Evolutionary conservation across 2,888 invertebrate species (phyloP).

Genomic region (Lasioglossum calceatum): DNA sequence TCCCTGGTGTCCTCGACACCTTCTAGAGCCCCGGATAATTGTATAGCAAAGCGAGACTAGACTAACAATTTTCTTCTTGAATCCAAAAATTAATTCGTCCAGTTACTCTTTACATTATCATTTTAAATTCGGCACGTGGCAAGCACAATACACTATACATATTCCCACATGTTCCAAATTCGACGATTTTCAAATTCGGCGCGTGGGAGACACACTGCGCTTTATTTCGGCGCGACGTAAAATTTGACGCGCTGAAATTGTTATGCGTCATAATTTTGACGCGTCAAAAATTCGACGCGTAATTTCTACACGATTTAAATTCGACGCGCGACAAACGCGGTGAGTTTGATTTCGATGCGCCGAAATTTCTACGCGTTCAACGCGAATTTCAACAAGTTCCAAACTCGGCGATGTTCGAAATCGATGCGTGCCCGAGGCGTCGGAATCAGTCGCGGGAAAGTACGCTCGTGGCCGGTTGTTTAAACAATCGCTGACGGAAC

Average conservation of each 20-base stretch:
- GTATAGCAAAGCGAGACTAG: too few relatives aligned
- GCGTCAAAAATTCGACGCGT: too few relatives aligned
- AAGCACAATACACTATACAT: too few relatives aligned
- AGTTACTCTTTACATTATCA: too few relatives aligned
- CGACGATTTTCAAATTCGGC: not conserved
- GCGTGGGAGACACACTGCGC: not conserved
- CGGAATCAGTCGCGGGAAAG: not conserved
- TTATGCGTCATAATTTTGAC: not conserved
- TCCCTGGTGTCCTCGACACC: conserved; percentile 26
- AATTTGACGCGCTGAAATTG: not conserved
- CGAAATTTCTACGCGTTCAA: not conserved
- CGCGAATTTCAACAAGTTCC: not conserved
- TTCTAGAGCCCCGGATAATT: not conserved
- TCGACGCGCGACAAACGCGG: too few relatives aligned
- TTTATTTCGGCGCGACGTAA: not conserved
- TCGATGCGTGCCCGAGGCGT: not conserved
- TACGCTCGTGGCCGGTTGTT: not conserved
- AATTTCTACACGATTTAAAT: not conserved
- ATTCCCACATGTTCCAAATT: not conserved
- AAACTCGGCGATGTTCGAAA: not conserved
- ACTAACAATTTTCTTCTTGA: not conserved
- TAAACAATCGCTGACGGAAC: conserved; percentile 9
- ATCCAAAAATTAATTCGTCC: not conserved
- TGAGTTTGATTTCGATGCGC: not conserved
- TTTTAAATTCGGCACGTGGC: too few relatives aligned